Conservation (phyloP, 2,113 vertebrate species). For the Festucalex cinctus region DNA sequence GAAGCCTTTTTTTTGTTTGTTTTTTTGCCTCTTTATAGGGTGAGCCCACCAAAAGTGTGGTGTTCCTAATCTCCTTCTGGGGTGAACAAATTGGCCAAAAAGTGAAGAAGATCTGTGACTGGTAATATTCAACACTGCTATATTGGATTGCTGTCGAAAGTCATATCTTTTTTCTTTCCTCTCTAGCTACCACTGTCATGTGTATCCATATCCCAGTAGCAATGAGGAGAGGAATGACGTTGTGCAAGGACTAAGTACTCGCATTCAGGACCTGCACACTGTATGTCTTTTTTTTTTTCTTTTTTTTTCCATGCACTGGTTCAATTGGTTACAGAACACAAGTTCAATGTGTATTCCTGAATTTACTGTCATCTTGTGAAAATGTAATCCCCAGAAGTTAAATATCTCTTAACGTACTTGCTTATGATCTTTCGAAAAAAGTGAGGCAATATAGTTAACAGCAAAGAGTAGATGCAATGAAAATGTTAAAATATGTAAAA, state of each 20-base stretch:
- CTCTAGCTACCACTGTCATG: constrained; percentile 88
- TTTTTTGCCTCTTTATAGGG: constrained; percentile 71
- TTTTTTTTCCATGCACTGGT: neutral
- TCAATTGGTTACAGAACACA: constrained; percentile 14
- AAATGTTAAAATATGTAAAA: neutral
- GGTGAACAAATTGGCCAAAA: constrained; percentile 96
- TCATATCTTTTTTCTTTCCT: neutral
- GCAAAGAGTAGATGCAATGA: neutral
- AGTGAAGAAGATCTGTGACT: constrained; percentile 97
- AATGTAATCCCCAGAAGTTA: neutral
- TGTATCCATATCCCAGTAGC: constrained; percentile 90
- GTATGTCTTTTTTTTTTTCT: constrained; percentile 61
- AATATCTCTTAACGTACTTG: neutral
- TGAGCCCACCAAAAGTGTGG: constrained; percentile 83
- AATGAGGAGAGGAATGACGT: constrained; percentile 83
- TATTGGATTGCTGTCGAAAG: neutral
- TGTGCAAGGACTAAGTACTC: constrained; percentile 82
- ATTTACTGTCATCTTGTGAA: constrained; percentile 2
- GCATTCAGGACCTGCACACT: constrained; percentile 89
- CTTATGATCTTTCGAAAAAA: neutral
- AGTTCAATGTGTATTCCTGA: neutral
- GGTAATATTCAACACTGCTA: constrained; percentile 71
- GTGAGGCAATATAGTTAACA: neutral
- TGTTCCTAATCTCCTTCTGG: constrained; percentile 95
- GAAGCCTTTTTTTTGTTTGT: too few relatives aligned